Evolutionary conservation across 2,113 vertebrate genomes (phyloP), one percentile per base, ranked within the genome.

Genomic region (Protomyctophum bolini): DNA sequence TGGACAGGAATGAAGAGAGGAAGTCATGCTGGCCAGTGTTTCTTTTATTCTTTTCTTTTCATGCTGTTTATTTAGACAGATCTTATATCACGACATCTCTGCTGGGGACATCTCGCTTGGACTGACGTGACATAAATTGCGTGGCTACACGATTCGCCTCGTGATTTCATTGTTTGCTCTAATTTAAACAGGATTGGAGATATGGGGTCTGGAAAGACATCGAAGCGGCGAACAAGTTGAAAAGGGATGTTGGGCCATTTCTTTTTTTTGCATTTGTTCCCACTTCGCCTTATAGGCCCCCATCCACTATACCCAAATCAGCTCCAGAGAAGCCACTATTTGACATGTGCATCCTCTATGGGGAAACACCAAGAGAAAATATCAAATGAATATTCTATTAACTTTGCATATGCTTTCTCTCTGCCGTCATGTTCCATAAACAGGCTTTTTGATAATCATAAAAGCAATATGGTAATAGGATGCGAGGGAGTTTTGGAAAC

Each of bases 401-500:
- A 69, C 51, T 80, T 82, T 81, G 77, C 80, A 76, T 66, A 58
- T 79, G 81, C 74, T 85, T 81, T 76, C 60, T 29, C 74, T 83
- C 64, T 77, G 68, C 75, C 69, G 49, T 84, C 82, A 83, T 79
- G 66, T 85, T 74, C 57, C 72, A 88, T 75, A 81, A 82, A 66
- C 69, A 79, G 21, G 41, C 75, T 68, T 72, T 88, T 88, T 88
- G 75, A 87, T 85, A 74, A 79, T 74, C 67, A 75, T 73, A 79
- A 85, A 88, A 80, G 49, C 68, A 67, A 66, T 76, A 83, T 83
- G 81, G 48, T 79, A 80, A 88, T 77, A 5, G 5, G 2, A 75
- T 56, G 48, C 28, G 15, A 78, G 74, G 50, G 73, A 75, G 72
- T 80, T 58, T 67, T 28, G 11, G 11, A 49, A 9, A 12, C 58